Evolutionary conservation across 2,797 vertebrate species (phyloP).

Genomic region (Ceyx erithaca): DNA sequence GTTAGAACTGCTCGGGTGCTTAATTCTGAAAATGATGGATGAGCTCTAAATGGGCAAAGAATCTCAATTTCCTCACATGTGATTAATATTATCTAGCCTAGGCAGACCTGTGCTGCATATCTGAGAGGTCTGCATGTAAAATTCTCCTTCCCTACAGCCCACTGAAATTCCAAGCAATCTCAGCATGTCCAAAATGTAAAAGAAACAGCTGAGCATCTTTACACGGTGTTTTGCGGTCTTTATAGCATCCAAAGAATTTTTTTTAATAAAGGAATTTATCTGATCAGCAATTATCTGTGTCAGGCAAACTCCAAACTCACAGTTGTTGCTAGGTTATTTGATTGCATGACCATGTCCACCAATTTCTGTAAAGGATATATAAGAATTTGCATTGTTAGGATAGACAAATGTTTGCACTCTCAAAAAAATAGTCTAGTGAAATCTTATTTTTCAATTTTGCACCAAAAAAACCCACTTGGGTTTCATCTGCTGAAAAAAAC

Average conservation of each 20-base stretch:
- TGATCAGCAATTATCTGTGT: neutral
- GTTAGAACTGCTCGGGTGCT: neutral
- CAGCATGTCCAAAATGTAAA: neutral
- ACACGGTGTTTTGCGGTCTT: neutral
- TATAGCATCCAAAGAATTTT: neutral
- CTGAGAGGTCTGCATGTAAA: neutral
- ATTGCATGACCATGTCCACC: neutral
- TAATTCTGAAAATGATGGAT: constrained; percentile 40
- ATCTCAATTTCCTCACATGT: constrained; percentile 25
- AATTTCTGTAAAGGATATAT: neutral
- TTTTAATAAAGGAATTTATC: neutral
- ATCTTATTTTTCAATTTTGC: neutral
- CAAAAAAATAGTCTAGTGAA: neutral
- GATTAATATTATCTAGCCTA: constrained; percentile 2
- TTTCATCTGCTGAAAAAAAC: neutral
- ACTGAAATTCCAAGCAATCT: neutral
- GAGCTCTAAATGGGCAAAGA: constrained; percentile 19
- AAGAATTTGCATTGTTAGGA: neutral
- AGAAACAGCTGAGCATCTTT: neutral
- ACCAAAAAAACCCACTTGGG: neutral
- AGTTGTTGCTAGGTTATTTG: neutral
- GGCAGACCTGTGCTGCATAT: neutral
- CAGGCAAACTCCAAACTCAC: neutral
- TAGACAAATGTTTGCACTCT: neutral
- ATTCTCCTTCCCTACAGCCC: neutral